These are phyloP conservation scores for Drosophila differens DNA, from an alignment of 2,888 invertebrate genomes.

Conservation along the genomic window DNA sequence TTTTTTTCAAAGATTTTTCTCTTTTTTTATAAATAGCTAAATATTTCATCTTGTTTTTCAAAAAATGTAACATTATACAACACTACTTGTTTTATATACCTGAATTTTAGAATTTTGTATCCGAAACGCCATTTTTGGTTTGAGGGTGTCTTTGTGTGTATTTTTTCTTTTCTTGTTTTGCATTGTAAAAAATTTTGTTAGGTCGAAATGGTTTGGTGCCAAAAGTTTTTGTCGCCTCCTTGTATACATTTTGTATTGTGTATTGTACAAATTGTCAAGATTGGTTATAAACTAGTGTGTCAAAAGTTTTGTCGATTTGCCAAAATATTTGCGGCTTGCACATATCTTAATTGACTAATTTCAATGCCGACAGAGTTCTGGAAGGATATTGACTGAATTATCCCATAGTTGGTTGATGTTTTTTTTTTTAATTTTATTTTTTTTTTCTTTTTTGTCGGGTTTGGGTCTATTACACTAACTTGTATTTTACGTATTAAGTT, in stretches of 20 bases:
- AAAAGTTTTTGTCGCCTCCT: constrained; percentile 48
- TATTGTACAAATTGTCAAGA: constrained; percentile 41
- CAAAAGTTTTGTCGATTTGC: constrained; percentile 33
- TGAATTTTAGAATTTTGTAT: constrained; percentile 86
- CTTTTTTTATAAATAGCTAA: constrained; percentile 64
- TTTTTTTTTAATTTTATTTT: background rate
- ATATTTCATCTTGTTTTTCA: constrained; percentile 60
- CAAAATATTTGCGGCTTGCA: constrained; percentile 48
- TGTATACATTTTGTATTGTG: constrained; percentile 47
- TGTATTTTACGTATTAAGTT: constrained; percentile 46
- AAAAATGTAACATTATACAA: constrained; percentile 79
- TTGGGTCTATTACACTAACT: constrained; percentile 35
- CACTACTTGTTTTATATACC: constrained; percentile 81
- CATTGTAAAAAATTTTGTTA: constrained; percentile 55
- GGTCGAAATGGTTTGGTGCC: constrained; percentile 65
- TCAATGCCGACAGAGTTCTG: constrained; percentile 53
- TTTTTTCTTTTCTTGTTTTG: constrained; percentile 41
- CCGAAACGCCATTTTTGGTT: constrained; percentile 82
- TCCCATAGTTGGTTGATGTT: constrained; percentile 20
- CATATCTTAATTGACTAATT: constrained; percentile 70
- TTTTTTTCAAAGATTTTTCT: constrained; percentile 30
- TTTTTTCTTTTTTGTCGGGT: background rate
- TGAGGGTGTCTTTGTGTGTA: constrained; percentile 48
- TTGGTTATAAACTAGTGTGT: constrained; percentile 32
- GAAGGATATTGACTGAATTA: constrained; percentile 49